Conservation (phyloP, 1,140 invertebrate genomes). For the Tyrophagus putrescentiae region DNA sequence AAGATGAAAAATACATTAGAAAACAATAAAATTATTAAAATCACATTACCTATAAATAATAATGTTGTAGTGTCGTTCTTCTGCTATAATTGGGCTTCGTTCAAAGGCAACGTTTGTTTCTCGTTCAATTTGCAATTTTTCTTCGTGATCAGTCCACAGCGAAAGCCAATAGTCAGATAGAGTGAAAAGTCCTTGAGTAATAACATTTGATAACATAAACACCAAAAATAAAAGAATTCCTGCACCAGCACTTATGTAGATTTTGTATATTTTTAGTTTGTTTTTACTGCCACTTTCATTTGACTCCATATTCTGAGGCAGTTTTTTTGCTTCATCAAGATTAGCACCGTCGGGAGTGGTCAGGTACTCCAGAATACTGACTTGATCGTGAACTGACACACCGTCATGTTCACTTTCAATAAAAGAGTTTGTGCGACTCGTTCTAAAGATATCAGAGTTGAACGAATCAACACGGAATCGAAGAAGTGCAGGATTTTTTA, state of each 20-base stretch:
- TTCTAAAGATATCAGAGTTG: neutral
- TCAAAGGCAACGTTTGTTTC: neutral
- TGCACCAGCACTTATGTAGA: conserved; percentile 17
- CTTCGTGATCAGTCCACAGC: conserved; percentile 24
- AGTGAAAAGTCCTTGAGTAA: conserved; percentile 28
- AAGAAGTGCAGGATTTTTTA: neutral
- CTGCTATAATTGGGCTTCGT: neutral
- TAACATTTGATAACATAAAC: conserved; percentile 19
- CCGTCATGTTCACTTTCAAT: too few species aligned
- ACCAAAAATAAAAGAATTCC: neutral
- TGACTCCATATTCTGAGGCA: neutral
- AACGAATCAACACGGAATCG: neutral
- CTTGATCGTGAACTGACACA: neutral
- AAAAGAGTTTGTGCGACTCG: neutral
- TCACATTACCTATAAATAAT: neutral
- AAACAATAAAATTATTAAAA: neutral
- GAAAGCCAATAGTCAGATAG: conserved; percentile 28
- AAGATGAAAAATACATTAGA: conserved; percentile 27
- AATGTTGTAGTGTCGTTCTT: neutral
- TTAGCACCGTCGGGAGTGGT: neutral
- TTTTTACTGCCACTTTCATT: neutral
- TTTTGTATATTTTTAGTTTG: neutral
- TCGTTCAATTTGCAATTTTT: neutral
- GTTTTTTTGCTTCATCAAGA: neutral
- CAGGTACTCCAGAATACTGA: neutral